Evolutionary conservation across 2,888 invertebrate genomes (phyloP), one percentile per base, ranked within the genome.

Genomic region (Allacma fusca): DNA sequence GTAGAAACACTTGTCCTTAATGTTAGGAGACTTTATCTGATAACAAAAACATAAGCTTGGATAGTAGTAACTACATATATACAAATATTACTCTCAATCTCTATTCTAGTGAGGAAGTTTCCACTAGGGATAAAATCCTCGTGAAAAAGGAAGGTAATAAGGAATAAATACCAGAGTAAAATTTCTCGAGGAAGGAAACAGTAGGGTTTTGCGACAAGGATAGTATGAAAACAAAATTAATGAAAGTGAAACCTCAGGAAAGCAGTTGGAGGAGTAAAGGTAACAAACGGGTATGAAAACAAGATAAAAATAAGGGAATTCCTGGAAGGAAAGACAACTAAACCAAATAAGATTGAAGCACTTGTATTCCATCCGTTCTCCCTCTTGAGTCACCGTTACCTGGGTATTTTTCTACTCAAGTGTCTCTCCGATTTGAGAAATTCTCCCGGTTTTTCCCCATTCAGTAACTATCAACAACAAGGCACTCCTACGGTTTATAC

Each of bases 331-430:
- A 50, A 50, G 50, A 50, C 16, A n/a, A 19, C 16, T 13, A 50
- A 50, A 50, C 50, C 50, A 50, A 50, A 50, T 50, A 50, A 50
- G 50, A 50, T 16, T 50, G 50, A 50, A 50, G 50, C 50, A 50
- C 50, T 50, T 50, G 19, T 50, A 50, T 50, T 50, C n/a, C 50
- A 19, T 40, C 40, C 40, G 13, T 50, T 50, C 50, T 19, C 50
- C 50, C 50, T 50, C 50, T 50, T 50, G 7, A 50, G n/a, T n/a
- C 50, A 50, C 50, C 50, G 50, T 50, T 50, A 50, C 50, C 50
- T 16, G 50, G 50, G 50, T 50, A 50, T 50, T 50, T 50, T 50
- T 50, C 50, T 50, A 13, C 50, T 50, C n/a, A 50, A 50, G 50
- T 50, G 50, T 50, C 16, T 50, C 50, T 50, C 50, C 50, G 50